Percentiles rank a stretch among this genome's conserved stretches.
phyloP scores from a whole-genome alignment of 2,797 vertebrate genomes.

The Pangasius mekongensis region DNA sequence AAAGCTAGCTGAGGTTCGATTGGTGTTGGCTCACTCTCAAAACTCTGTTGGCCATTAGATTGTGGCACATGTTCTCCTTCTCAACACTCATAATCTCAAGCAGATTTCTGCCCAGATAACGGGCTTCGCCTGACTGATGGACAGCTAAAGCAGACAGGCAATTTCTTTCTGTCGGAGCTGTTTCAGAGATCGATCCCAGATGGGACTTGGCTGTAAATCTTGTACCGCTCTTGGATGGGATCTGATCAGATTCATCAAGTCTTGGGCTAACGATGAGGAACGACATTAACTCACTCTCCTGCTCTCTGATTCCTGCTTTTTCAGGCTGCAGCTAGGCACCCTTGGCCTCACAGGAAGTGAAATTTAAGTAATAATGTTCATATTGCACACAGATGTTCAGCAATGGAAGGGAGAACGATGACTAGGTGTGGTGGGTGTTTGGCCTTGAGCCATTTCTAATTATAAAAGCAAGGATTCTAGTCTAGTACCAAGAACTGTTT shows the following conservation, averaged over 20 bases:
- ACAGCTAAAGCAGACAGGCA: constrained; percentile 56
- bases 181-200: constrained; percentile 71
- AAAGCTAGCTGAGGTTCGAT: not conserved
- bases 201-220: constrained; percentile 63
- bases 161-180: constrained; percentile 53
- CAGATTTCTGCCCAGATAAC: constrained; percentile 67
- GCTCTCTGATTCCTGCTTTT: not conserved
- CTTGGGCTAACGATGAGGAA: not conserved
- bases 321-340: not conserved
- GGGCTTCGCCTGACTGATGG: constrained; percentile 40
- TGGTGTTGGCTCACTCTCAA: not conserved
- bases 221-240: constrained; percentile 43
- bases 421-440: constrained; percentile 5
- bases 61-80: constrained; percentile 9
- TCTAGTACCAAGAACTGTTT: not conserved
- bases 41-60: constrained; percentile 14
- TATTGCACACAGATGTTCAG: constrained; percentile 49
- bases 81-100: constrained; percentile 60
- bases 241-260: constrained; percentile 61
- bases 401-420: constrained; percentile 2
- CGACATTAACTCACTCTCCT: constrained; percentile 48
- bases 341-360: constrained; percentile 29
- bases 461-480: not conserved
- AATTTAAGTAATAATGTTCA: constrained; percentile 25
- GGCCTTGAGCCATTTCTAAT: constrained; percentile 19